Evolutionary conservation across 2,888 invertebrate species (phyloP).

Genomic region (Adineta ricciae): DNA sequence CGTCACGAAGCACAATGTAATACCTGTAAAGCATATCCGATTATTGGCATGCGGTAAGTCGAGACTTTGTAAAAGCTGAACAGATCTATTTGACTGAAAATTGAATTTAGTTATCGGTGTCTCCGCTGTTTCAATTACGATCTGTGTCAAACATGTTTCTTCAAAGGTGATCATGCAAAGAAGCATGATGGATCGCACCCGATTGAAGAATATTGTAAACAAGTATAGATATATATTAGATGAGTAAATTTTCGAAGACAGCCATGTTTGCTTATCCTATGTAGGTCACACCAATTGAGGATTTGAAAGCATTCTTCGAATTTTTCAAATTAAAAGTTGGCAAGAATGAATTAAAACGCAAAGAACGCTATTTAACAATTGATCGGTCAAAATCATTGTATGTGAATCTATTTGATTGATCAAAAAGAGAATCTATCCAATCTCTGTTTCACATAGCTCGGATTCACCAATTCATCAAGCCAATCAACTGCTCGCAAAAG

Average conservation of each 20-base stretch:
- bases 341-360: background rate
- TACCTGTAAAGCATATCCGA: conserved; percentile 56
- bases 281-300: conserved; percentile 21
- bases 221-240: conserved; percentile 40
- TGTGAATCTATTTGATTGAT: background rate
- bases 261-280: background rate
- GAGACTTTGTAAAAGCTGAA: background rate
- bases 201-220: conserved; percentile 58
- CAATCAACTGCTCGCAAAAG: background rate
- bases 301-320: conserved; percentile 18
- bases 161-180: conserved; percentile 56
- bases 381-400: conserved; percentile 19
- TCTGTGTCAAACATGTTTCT: conserved; percentile 63
- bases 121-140: conserved; percentile 60
- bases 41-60: conserved; percentile 51
- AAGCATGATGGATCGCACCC: conserved; percentile 61
- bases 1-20: conserved; percentile 58
- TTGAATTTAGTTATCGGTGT: conserved; percentile 57
- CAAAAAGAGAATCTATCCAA: background rate
- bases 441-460: background rate
- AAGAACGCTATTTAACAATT: conserved; percentile 14
- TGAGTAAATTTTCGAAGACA: background rate
- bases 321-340: conserved; percentile 10
- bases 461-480: background rate
- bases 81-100: no score